Percentiles rank a stretch among this genome's conserved stretches.
Evolutionary conservation across 2,888 invertebrate genomes (phyloP).

Genomic region (Lasioglossum leucozonium): DNA sequence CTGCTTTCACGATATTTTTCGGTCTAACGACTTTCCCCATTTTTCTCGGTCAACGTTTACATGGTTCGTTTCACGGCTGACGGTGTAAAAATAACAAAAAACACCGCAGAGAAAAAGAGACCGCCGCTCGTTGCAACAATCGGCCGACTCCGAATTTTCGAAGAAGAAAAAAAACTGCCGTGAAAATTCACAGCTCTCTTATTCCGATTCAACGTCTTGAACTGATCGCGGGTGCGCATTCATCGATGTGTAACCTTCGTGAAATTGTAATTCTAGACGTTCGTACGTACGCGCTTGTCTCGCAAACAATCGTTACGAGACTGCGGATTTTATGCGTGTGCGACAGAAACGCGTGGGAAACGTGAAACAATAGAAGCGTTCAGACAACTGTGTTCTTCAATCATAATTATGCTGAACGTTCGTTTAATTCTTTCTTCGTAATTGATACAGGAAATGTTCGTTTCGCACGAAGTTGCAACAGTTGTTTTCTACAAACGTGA

Average conservation of each 20-base stretch:
- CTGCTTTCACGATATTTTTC: conserved; percentile 37
- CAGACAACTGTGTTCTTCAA: neutral
- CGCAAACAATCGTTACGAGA: neutral
- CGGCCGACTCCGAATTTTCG: neutral
- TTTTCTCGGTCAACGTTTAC: conserved; percentile 40
- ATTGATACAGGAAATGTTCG: neutral
- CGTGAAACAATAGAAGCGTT: neutral
- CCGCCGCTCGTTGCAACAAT: neutral
- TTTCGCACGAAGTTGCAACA: neutral
- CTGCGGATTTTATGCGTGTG: neutral
- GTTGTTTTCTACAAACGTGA: too few species aligned
- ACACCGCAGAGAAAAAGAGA: neutral
- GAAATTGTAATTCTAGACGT: neutral
- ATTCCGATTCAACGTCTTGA: neutral
- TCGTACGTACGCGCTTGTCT: neutral
- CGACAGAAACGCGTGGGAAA: neutral
- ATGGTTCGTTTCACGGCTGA: conserved; percentile 52
- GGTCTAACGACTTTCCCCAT: conserved; percentile 58
- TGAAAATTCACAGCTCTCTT: neutral
- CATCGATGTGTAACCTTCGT: neutral
- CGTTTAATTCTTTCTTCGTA: neutral
- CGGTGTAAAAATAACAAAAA: conserved; percentile 43
- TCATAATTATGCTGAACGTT: neutral
- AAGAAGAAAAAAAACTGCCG: neutral
- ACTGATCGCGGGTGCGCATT: neutral